Evolutionary conservation across 1,140 invertebrate species (phyloP), one percentile per base, ranked within the genome.

Genomic region (Ruditapes philippinarum): DNA sequence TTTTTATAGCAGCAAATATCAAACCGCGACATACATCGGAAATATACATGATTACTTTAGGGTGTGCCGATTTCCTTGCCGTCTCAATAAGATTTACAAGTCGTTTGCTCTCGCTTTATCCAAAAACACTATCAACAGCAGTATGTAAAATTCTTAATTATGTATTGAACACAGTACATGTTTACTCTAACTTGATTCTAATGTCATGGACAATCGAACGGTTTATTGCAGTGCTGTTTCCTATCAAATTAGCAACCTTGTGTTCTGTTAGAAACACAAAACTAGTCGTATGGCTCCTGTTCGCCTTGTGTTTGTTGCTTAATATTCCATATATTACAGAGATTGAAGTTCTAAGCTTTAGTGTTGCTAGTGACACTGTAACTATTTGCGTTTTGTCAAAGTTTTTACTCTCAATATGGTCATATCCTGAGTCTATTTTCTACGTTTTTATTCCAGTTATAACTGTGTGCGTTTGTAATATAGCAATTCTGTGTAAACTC

Each of bases 191-290:
- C 25, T n/a, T 74, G 9, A 45, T 74, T 12, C 4, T 74, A n/a
- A 25, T 74, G 40, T 19, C 40, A 0, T 74, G 70, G 70, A 74
- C 70, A 74, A 22, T 74, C 2, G 70, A 74, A 74, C 38, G 70
- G 19, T 74, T 74, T 74, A 74, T 74, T 25, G 70, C 70, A 12
- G 70, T 74, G 12, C 25, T 49, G 19, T 40, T 45, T 49, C 70
- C 70, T 0, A 42, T 74, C 22, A 74, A 74, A 45, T 25, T 74
- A 12, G 36, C 12, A 0, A n/a, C 36, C 1, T 74, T 38, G 70
- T 74, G 70, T 25, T 42, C 70, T 5, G 28, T 45, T 19, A 74
- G 40, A 42, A 74, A 74, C 40, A 74, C 70, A 9, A 74, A 42
- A 17, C 4, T 14, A 25, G 17, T 45, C 7, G 9, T n/a, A 49